A percentile compares a stretch with the other conserved stretches of the same genome.
phyloP scores from a whole-genome alignment of 2,888 invertebrate genomes.

The Prosapia bicincta region DNA sequence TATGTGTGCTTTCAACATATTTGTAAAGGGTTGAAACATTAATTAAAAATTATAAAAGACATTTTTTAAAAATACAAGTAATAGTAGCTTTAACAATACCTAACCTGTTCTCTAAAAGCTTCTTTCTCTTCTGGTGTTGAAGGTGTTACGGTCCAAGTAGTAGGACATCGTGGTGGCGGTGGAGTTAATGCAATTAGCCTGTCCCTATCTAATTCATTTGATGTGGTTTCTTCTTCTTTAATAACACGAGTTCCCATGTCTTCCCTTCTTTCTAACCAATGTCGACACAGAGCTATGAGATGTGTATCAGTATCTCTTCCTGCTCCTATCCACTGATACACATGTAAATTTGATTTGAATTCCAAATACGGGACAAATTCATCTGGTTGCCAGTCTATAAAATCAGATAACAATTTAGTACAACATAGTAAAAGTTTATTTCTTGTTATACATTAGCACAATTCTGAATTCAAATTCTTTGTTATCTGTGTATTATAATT shows the following conservation, averaged over 20 bases:
- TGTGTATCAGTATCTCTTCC: conserved; percentile 85
- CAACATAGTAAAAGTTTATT: too few species aligned
- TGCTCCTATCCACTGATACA: conserved; percentile 91
- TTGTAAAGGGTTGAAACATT: too few species aligned
- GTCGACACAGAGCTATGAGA: conserved; percentile 68
- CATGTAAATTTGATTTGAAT: conserved; percentile 65
- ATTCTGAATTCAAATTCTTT: too few species aligned
- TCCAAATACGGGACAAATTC: conserved; percentile 89
- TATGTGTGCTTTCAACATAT: too few species aligned
- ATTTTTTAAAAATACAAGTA: too few species aligned
- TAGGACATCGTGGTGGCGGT: conserved; percentile 61
- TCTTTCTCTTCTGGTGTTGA: conserved; percentile 73
- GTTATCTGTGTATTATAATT: too few species aligned
- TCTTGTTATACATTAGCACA: too few species aligned
- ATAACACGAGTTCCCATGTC: conserved; percentile 42
- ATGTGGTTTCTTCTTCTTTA: conserved; percentile 40
- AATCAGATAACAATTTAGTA: too few species aligned
- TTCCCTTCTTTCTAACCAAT: conserved; percentile 68
- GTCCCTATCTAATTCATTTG: conserved; percentile 35
- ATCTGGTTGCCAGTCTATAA: conserved; percentile 60
- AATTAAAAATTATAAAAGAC: too few species aligned
- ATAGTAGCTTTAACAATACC: background rate
- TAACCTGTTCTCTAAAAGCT: conserved; percentile 57
- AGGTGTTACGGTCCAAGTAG: conserved; percentile 78
- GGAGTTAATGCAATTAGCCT: conserved; percentile 38